Evolutionary conservation across 2,113 vertebrate species (phyloP).

Genomic region (Euleptes europaea): DNA sequence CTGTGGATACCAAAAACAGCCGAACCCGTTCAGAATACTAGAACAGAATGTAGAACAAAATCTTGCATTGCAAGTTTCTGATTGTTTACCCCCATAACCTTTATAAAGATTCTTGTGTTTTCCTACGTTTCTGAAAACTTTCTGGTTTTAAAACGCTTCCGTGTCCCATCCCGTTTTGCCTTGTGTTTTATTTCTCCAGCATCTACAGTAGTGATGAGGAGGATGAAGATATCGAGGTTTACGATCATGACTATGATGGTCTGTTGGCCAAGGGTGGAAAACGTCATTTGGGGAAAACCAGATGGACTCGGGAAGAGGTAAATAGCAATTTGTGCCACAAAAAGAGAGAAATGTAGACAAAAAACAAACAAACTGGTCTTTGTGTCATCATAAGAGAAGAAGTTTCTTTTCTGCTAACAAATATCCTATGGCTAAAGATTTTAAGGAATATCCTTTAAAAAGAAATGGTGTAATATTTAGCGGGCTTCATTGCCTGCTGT

Average conservation of each 20-base stretch:
- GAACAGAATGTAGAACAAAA: constrained; percentile 79
- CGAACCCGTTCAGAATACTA: constrained; percentile 90
- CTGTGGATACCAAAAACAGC: constrained; percentile 99
- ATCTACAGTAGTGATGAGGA: constrained; percentile 98
- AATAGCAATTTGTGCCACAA: constrained; percentile 23
- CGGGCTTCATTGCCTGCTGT: neutral
- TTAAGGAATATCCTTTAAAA: neutral
- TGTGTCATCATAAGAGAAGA: neutral
- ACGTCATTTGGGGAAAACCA: constrained; percentile 95
- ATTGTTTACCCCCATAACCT: constrained; percentile 79
- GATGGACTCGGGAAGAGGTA: constrained; percentile 98
- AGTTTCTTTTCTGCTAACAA: neutral
- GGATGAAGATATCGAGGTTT: constrained; percentile 94
- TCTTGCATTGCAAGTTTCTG: constrained; percentile 88
- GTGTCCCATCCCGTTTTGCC: constrained; percentile 39
- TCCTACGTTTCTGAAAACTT: constrained; percentile 58
- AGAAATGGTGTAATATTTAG: neutral
- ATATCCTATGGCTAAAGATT: constrained; percentile 5
- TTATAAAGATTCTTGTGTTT: constrained; percentile 62
- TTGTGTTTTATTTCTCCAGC: constrained; percentile 75
- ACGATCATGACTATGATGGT: constrained; percentile 96
- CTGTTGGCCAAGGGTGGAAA: constrained; percentile 89
- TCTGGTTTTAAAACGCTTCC: constrained; percentile 52
- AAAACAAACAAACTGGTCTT: neutral
- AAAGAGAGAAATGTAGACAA: neutral